phyloP scores from a whole-genome alignment of 2,888 invertebrate species.

The Sinohyriopsis cumingii region DNA sequence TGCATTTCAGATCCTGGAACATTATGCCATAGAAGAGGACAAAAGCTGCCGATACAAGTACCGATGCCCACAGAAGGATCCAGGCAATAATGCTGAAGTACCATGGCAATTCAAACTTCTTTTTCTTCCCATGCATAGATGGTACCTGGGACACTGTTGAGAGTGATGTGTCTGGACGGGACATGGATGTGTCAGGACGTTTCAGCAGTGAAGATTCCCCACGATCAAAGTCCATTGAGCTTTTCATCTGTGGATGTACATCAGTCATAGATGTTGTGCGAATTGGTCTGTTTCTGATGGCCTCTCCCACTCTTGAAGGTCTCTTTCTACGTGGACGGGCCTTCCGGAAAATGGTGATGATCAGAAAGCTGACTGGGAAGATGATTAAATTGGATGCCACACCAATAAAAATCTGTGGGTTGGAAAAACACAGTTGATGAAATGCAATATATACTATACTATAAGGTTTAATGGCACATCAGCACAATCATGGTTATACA shows the following conservation, averaged over 20 bases:
- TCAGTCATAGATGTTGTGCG: conserved; percentile 46
- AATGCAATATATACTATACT: not conserved
- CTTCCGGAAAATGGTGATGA: conserved; percentile 73
- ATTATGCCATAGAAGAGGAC: conserved; percentile 73
- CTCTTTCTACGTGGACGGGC: conserved; percentile 67
- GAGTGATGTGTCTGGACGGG: conserved; percentile 42
- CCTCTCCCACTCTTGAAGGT: conserved; percentile 63
- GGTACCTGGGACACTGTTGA: conserved; percentile 12
- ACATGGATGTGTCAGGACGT: conserved; percentile 38
- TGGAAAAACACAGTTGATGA: conserved; percentile 6
- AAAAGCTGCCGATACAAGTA: conserved; percentile 70
- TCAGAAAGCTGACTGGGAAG: conserved; percentile 72
- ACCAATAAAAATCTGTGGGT: conserved; percentile 71
- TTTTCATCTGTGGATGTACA: conserved; percentile 41
- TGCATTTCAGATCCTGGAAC: conserved; percentile 73
- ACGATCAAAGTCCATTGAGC: conserved; percentile 21
- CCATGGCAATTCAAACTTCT: conserved; percentile 67
- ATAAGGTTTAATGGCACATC: too few relatives aligned
- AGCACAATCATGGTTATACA: too few relatives aligned
- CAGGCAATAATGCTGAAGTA: conserved; percentile 71
- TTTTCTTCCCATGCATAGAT: conserved; percentile 51
- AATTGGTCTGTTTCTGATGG: conserved; percentile 48
- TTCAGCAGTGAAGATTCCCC: conserved; percentile 38
- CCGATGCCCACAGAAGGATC: conserved; percentile 70
- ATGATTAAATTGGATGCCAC: conserved; percentile 72